Evolutionary conservation across 2,888 invertebrate species (phyloP), one percentile per base, ranked within the genome.

Genomic region (Torymus auratus): DNA sequence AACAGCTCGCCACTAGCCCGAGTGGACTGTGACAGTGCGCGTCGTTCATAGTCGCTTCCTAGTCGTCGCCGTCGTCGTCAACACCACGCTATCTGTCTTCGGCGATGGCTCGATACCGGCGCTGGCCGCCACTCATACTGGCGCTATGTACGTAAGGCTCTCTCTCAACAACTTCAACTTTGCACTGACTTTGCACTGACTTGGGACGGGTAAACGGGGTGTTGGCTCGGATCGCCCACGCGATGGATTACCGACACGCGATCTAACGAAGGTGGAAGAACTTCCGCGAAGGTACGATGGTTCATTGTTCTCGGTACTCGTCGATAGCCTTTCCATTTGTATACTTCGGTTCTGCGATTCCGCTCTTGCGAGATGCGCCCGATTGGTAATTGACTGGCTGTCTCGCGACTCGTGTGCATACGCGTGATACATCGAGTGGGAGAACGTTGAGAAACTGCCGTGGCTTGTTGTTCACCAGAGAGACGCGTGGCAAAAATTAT

Each of bases 1-100:
- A 85, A 84, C 78, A 83, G 86, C 85, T 82, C 76, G 69, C 65
- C 79, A 88, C 88, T 85, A 84, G 84, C 88, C 88, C 86, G 88
- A 86, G 85, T 85, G 87, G 85, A 84, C 85, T 86, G 87, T 88
- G 85, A 85, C 85, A 86, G 87, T 86, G 86, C 86, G 82, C 73
- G 77, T 74, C 64, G 64, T 7, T 41, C 5, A 7, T 41, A 5
- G 41, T 75, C 74, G 69, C 71, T 53, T 64, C n/a, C n/a, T n/a
- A n/a, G n/a, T n/a, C 72, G 41, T 78, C 64, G 64, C 79, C 70
- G 20, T 77, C 84, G 64, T 58, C 71, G 11, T 1, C 23, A 41
- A 7, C 41, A 41, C 20, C 20, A 20, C 20, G 7, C 7, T 41
- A 41, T 41, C 41, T 41, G 7, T 41, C 41, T 7, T 41, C 41